Evolutionary conservation across 1,140 invertebrate genomes (phyloP).

Genomic region (Brachionus rubens): DNA sequence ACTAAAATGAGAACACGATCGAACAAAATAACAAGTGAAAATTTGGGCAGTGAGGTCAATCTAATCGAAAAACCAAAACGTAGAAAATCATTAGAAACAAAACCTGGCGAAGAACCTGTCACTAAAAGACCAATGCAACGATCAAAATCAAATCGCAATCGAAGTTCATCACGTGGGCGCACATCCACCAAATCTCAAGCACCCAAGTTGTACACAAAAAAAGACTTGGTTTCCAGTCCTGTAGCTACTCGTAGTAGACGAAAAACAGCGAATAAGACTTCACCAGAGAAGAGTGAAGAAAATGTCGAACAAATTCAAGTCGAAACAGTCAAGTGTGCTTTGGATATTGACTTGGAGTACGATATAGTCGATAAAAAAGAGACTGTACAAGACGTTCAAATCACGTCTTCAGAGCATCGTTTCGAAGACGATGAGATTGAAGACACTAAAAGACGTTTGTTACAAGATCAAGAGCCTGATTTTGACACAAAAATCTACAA

Average conservation of each 20-base stretch:
- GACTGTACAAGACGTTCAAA: background rate
- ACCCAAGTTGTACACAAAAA: background rate
- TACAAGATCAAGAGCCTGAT: background rate
- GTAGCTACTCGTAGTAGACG: background rate
- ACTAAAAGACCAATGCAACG: background rate
- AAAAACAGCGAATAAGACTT: background rate
- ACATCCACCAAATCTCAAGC: background rate
- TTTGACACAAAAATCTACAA: background rate
- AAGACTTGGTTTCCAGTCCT: background rate
- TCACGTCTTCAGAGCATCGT: background rate
- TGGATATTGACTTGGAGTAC: background rate
- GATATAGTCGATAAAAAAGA: background rate
- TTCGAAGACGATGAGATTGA: slow-evolving; percentile 5
- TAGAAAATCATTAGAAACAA: background rate
- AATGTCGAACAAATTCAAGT: background rate
- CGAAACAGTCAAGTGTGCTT: background rate
- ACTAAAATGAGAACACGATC: background rate
- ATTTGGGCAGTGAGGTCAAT: background rate
- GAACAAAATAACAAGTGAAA: background rate
- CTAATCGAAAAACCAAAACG: background rate
- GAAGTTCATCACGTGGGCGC: background rate
- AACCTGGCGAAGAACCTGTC: too few relatives aligned
- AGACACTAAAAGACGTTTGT: background rate
- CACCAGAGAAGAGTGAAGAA: background rate
- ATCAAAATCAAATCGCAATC: background rate